Percentiles rank a stretch among this genome's conserved stretches.
Conservation (phyloP, 37 sponge, comb jelly and placozoan genomes). For the Ephydatia muelleri region DNA sequence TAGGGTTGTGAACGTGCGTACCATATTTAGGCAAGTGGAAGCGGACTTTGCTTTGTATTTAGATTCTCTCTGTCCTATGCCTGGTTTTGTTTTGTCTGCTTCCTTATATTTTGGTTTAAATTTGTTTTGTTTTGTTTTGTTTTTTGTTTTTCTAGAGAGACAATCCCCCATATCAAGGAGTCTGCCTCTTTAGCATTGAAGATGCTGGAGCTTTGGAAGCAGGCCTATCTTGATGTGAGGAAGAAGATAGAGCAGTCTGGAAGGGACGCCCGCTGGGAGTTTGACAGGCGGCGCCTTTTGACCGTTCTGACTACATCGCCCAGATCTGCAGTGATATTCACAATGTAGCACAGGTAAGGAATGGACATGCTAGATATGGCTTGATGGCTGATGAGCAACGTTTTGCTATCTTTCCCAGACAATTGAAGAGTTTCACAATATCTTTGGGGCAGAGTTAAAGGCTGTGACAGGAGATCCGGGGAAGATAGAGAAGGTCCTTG, state of each 20-base stretch:
- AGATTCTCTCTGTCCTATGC: not conserved
- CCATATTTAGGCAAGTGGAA: slow-evolving; percentile 72
- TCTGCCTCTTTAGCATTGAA: slow-evolving; percentile 78
- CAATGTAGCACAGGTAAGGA: slow-evolving; percentile 81
- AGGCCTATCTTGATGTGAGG: slow-evolving; percentile 94
- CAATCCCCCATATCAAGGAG: slow-evolving; percentile 68
- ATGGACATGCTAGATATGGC: not conserved
- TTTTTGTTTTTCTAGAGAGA: slow-evolving; percentile 28
- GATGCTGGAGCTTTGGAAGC: slow-evolving; percentile 87
- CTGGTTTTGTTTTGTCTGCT: not conserved
- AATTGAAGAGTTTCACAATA: slow-evolving; percentile 98
- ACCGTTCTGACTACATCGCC: slow-evolving; percentile 89
- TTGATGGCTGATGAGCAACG: too few relatives aligned
- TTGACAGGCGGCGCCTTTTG: slow-evolving; percentile 95
- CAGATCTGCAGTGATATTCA: slow-evolving; percentile 91
- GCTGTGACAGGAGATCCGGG: slow-evolving; percentile 96
- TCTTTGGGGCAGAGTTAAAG: slow-evolving; percentile 98
- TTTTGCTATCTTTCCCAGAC: slow-evolving; percentile 43
- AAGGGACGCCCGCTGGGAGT: slow-evolving; percentile 98
- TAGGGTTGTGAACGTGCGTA: slow-evolving; percentile 81
- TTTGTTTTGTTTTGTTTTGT: not conserved
- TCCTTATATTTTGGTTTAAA: not conserved
- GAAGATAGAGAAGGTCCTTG: slow-evolving; percentile 81
- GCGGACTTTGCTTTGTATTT: not conserved
- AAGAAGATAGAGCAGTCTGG: slow-evolving; percentile 99